Conservation (phyloP, 2,888 invertebrate genomes). For the Lysandra bellargus region DNA sequence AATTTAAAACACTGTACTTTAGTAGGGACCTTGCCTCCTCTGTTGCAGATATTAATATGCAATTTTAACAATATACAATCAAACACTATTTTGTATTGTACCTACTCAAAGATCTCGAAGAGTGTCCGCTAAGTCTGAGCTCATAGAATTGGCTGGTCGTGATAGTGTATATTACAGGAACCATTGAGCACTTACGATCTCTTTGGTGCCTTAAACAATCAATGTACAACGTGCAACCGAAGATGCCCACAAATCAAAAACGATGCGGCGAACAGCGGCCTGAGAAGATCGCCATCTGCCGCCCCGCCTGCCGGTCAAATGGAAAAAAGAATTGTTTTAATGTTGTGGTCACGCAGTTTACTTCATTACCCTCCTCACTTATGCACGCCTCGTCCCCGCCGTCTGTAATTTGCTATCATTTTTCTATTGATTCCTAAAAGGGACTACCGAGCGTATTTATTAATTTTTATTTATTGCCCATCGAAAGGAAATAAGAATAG, state of each 20-base stretch:
- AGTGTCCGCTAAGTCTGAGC: not conserved
- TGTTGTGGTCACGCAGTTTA: slow-evolving; percentile 72
- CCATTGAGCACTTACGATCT: not conserved
- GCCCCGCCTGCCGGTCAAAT: slow-evolving; percentile 46
- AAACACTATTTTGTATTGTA: too few relatives aligned
- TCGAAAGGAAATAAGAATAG: not conserved
- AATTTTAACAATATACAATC: not conserved
- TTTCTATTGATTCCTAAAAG: slow-evolving; percentile 23
- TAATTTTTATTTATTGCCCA: not conserved
- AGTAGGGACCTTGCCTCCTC: not conserved
- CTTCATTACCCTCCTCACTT: slow-evolving; percentile 65
- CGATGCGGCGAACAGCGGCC: slow-evolving; percentile 42
- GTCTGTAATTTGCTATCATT: slow-evolving; percentile 47
- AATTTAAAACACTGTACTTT: not conserved
- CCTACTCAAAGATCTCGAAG: not conserved
- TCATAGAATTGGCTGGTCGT: not conserved
- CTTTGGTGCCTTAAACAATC: slow-evolving; percentile 31
- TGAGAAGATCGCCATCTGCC: slow-evolving; percentile 62
- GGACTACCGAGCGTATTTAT: not conserved
- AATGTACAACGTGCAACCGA: slow-evolving; percentile 45
- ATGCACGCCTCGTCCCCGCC: slow-evolving; percentile 51
- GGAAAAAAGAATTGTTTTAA: slow-evolving; percentile 59
- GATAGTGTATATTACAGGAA: not conserved
- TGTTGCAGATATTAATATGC: not conserved
- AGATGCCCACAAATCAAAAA: slow-evolving; percentile 32